Base-by-base conservation (phyloP, 2,113 vertebrate species). In the Atherinomorus stipes region DNA sequence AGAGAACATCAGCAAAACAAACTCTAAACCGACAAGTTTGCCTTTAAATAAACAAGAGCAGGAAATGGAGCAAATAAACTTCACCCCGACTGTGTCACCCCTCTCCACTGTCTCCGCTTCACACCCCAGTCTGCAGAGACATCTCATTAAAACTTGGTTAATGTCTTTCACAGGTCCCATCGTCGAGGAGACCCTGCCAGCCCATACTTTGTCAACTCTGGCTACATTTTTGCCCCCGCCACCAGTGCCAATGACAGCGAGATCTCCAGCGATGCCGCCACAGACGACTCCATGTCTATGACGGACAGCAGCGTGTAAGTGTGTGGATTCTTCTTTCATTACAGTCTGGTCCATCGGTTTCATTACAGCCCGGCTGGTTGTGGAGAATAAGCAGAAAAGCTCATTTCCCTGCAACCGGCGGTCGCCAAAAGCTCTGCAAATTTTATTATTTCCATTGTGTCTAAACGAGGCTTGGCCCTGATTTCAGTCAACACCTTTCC, bases 291-390 rank as follows among this genome's bases (percentile, higher is more conserved):
- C 86, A 93, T 97, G 96, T 99, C 98, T 0, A 95, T 99, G 96
- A 99, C 98, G 0, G 97, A 99, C 93, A 98, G 97, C 64, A 99
- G 98, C 0, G 95, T 97, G 98, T 99, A 88, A 97, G 98, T 97
- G 75, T 16, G 51, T 38, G 11, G 23, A 4, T 7, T 25, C 64
- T 45, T 38, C 23, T 4, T 8, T 4, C 1, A 19, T 23, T 10
- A 31, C 1, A 53, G 15, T 10, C n/a, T 1, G 21, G 1, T 18
- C 8, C 11, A 34, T 74, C 67, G 13, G 53, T 50, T 69, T 44
- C 4, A 18, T 62, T 25, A 56, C 19, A 26, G 3, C 15, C 18
- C 22, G 13, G n/a, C 9, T 70, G 58, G 42, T 28, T 58, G 21
- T 58, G 28, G 50, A 69, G 53, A 76, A 66, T 44, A 76, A 54